Conservation (phyloP, 2,888 invertebrate species). For the Apocheima hispidaria region DNA sequence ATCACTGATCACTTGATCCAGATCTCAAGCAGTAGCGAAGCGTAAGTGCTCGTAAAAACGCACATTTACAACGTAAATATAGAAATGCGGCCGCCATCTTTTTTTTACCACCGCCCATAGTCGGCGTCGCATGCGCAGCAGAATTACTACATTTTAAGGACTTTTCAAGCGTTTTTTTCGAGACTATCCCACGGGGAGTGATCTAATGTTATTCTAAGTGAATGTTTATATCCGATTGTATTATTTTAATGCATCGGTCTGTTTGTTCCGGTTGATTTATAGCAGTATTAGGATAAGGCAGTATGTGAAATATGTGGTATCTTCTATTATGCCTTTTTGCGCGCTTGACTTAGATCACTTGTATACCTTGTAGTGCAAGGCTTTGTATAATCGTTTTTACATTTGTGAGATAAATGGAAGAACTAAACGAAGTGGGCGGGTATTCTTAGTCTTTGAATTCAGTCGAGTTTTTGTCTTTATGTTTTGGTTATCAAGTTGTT, state of each 20-base stretch:
- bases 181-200: conserved; percentile 46
- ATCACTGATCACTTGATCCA: conserved; percentile 35
- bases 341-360: conserved; percentile 6
- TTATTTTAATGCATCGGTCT: conserved; percentile 41
- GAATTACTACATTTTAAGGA: conserved; percentile 68
- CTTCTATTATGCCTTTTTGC: conserved; percentile 28
- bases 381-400: conserved; percentile 26
- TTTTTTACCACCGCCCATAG: conserved; percentile 64
- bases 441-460: conserved; percentile 22
- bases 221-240: conserved; percentile 56
- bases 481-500: conserved; percentile 7
- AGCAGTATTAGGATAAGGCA: conserved; percentile 22
- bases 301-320: conserved; percentile 28
- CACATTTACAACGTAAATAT: conserved; percentile 82
- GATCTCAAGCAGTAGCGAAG: conserved; percentile 59
- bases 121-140: conserved; percentile 56
- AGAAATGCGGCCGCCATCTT: conserved; percentile 69
- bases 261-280: conserved; percentile 43
- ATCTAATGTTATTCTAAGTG: conserved; percentile 52
- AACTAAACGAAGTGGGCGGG: conserved; percentile 15
- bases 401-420: conserved; percentile 24
- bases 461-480: conserved; percentile 3
- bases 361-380: conserved; percentile 9
- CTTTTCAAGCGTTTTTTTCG: conserved; percentile 50
- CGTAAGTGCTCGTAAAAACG: conserved; percentile 73